Evolutionary conservation across 2,888 invertebrate species (phyloP).

Genomic region (Habroteleia sp.): DNA sequence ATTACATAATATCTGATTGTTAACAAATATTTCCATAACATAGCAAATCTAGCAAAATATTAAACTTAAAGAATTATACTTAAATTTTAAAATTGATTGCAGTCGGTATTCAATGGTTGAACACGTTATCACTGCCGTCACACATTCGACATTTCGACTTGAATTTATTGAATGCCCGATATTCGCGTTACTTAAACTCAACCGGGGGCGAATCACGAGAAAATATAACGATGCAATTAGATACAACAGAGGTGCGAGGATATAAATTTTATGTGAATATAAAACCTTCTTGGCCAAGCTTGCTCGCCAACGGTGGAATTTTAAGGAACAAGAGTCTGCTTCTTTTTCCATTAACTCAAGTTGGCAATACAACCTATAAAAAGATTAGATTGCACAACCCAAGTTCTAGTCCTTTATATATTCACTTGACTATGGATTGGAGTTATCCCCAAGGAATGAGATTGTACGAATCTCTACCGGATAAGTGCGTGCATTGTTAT

Average conservation of each 20-base stretch:
- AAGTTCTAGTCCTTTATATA: slow-evolving; percentile 85
- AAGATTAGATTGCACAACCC: slow-evolving; percentile 89
- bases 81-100: slow-evolving; percentile 7
- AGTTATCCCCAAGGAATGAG: slow-evolving; percentile 86
- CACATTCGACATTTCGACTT: slow-evolving; percentile 87
- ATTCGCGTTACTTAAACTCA: slow-evolving; percentile 84
- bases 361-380: slow-evolving; percentile 86
- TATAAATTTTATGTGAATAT: slow-evolving; percentile 86
- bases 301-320: slow-evolving; percentile 74
- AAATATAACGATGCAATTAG: slow-evolving; percentile 88
- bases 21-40: too few relatives aligned
- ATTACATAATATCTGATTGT: too few relatives aligned
- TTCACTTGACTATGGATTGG: slow-evolving; percentile 88
- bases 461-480: slow-evolving; percentile 82
- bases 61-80: too few relatives aligned
- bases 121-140: slow-evolving; percentile 85
- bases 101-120: slow-evolving; percentile 87
- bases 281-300: slow-evolving; percentile 86
- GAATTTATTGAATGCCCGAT: slow-evolving; percentile 85
- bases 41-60: too few relatives aligned
- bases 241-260: slow-evolving; percentile 87
- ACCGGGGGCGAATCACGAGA: slow-evolving; percentile 82
- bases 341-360: slow-evolving; percentile 88
- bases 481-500: slow-evolving; percentile 74
- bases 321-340: slow-evolving; percentile 81